phyloP scores from a whole-genome alignment of 2,888 invertebrate genomes.

The Perizoma affinitatum region DNA sequence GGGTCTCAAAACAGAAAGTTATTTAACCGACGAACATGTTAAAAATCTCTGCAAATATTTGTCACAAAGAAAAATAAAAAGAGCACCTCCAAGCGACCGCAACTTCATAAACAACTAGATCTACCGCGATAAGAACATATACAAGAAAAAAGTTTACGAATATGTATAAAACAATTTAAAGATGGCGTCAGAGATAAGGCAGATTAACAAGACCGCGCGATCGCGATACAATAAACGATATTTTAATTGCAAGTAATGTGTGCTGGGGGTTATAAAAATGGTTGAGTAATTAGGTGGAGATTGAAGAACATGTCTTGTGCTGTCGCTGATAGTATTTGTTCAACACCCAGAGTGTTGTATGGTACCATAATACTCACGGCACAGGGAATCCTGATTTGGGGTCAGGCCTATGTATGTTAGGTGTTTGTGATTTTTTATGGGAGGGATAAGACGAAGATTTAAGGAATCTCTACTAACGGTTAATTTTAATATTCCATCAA shows the following conservation, averaged over 20 bases:
- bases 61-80: constrained; percentile 18
- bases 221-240: constrained; percentile 39
- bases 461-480: no score
- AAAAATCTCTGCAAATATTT: constrained; percentile 20
- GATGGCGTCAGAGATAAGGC: constrained; percentile 42
- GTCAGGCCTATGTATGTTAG: no score
- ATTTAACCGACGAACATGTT: constrained; percentile 5
- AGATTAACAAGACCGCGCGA: constrained; percentile 40
- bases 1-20: constrained; percentile 7
- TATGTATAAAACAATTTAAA: constrained; percentile 26
- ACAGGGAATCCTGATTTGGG: no score
- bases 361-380: no score
- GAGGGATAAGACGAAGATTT: no score
- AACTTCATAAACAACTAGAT: constrained; percentile 40
- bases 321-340: no score
- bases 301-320: constrained; percentile 9
- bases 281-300: constrained; percentile 21
- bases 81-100: constrained; percentile 22
- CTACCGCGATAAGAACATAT: constrained; percentile 32
- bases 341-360: no score
- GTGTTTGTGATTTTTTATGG: no score
- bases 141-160: constrained; percentile 18
- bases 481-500: no score
- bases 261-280: constrained; percentile 29
- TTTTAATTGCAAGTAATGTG: constrained; percentile 39